Base-by-base conservation (phyloP, 2,113 vertebrate species). In the Mohoua ochrocephala region DNA sequence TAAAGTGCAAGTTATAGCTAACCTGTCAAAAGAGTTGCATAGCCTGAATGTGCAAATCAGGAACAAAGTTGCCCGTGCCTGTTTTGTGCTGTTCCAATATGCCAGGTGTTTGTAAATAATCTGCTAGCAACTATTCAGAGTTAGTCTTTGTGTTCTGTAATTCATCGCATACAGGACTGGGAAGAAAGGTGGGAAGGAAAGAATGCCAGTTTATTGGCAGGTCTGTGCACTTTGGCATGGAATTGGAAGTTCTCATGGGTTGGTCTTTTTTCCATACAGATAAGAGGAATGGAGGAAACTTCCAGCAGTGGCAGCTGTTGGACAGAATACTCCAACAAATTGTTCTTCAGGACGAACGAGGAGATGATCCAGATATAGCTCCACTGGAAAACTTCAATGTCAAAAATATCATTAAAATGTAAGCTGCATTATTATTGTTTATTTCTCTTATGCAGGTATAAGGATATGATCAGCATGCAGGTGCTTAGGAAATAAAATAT, bases 301-400 rank as follows among this genome's bases (percentile, higher is more conserved):
- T 99, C 91, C 99, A 99, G 96, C 99, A 99, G 77, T 99, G 99
- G 99, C 99, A 99, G 97, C 98, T 99, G 91, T 98, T 99, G 84
- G 99, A 99, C 96, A 97, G 99, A 63, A 99, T 99, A 97, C 98
- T 99, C 17, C 99, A 99, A 96, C 99, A 99, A 98, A 98, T 99
- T 4, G 98, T 99, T 91, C 98, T 99, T 33, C 99, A 99, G 96
- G 99, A 99, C 27, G 99, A 99, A 74, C 98, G 98, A 97, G 99
- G 99, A 10, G 97, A 99, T 88, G 99, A 99, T 96, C 99, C 99
- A 0, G 99, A 99, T 82, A 97, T 97, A 71, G 98, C 99, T 52
- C 99, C 99, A 3, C 27, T 99, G 97, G 99, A 99, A 93, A 99
- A 99, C 97, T 99, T 99, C 98, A 99, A 98, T 30, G 99, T 99